Evolutionary conservation across 2,113 vertebrate species (phyloP).

Genomic region (Tragelaphus buxtoni): DNA sequence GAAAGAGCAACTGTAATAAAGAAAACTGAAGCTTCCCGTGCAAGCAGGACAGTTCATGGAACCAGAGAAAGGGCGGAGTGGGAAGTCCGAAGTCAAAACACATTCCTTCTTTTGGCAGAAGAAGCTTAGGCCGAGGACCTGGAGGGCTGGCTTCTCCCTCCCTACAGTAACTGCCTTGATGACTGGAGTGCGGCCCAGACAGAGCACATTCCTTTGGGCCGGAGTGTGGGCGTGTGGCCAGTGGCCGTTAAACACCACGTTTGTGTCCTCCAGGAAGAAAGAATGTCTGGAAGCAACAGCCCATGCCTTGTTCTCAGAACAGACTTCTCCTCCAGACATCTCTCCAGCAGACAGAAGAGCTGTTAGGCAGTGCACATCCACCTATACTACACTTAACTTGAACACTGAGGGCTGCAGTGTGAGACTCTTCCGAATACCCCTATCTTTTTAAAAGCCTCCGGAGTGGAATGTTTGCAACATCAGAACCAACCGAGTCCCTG

Average conservation of each 20-base stretch:
- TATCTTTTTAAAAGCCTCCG: neutral
- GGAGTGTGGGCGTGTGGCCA: constrained; percentile 60
- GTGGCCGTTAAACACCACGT: constrained; percentile 42
- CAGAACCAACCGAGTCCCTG: neutral
- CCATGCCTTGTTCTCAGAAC: constrained; percentile 52
- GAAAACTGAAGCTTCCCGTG: neutral
- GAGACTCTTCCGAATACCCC: neutral
- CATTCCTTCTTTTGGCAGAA: neutral
- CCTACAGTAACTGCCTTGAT: neutral
- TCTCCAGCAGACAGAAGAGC: neutral
- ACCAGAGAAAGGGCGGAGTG: neutral
- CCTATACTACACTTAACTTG: neutral
- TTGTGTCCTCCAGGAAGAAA: constrained; percentile 73
- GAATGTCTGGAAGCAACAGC: constrained; percentile 70
- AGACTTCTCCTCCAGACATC: neutral
- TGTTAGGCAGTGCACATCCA: neutral
- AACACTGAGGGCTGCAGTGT: neutral
- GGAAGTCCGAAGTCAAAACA: constrained; percentile 24
- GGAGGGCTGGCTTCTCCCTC: neutral
- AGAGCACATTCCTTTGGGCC: constrained; percentile 56
- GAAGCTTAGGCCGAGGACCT: neutral
- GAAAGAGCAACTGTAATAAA: neutral
- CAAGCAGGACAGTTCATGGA: neutral
- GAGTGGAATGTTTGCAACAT: neutral
- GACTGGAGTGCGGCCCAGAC: constrained; percentile 57